These are phyloP conservation scores for Nibea coibor DNA, from an alignment of 2,113 vertebrate species.

Conservation along the genomic window DNA sequence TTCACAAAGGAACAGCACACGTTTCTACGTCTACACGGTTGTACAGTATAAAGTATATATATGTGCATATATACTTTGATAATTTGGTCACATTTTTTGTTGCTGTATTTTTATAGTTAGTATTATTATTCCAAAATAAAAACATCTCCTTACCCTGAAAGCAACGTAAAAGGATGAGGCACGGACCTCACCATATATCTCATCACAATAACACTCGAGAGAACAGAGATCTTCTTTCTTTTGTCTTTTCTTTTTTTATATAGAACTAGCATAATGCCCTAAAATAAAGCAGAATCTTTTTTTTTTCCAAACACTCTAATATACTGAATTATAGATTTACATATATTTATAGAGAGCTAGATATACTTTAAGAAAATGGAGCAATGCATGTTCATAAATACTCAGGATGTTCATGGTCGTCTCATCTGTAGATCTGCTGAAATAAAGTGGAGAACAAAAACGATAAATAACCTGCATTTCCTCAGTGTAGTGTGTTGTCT, in stretches of 20 bases:
- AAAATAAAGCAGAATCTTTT: constrained; percentile 87
- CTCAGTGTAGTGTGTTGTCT: neutral
- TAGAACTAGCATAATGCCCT: constrained; percentile 75
- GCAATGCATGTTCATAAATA: constrained; percentile 58
- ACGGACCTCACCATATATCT: constrained; percentile 48
- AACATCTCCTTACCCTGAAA: constrained; percentile 66
- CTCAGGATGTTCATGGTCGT: constrained; percentile 35
- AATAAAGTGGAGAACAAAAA: neutral
- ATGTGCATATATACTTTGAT: constrained; percentile 61
- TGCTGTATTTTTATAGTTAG: constrained; percentile 81
- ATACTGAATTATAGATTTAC: constrained; percentile 77
- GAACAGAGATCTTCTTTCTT: constrained; percentile 53
- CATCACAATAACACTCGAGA: constrained; percentile 69
- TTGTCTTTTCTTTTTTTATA: constrained; percentile 60
- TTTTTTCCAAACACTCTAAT: constrained; percentile 65
- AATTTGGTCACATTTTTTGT: constrained; percentile 79
- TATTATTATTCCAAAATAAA: constrained; percentile 81
- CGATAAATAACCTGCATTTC: constrained; percentile 20
- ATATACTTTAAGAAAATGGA: constrained; percentile 60
- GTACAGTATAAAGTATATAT: constrained; percentile 70
- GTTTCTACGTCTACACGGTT: constrained; percentile 68
- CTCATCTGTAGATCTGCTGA: constrained; percentile 18
- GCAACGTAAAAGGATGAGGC: constrained; percentile 67
- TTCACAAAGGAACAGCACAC: constrained; percentile 74
- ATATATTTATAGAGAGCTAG: constrained; percentile 69